Evolutionary conservation across 2,797 vertebrate species (phyloP), one percentile per base, ranked within the genome.

Genomic region (Muscicapa comitata): DNA sequence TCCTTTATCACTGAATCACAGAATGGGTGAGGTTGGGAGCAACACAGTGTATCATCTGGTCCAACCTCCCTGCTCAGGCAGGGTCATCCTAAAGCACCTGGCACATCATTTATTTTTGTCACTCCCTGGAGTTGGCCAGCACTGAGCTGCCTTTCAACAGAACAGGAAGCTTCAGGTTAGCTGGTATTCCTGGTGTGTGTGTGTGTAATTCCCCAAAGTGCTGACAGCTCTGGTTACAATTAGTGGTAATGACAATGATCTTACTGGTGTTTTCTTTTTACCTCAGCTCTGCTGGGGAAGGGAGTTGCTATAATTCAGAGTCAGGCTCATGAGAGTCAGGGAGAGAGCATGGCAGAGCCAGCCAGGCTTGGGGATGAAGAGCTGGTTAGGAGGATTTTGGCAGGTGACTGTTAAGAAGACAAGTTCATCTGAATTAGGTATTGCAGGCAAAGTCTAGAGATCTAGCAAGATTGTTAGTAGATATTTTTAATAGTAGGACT

Each of bases 161-260:
- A 94, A 66, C 94, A 91, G 91, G 95, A 96, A 95, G 75, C 75
- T 90, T 96, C 57, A 92, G 86, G 86, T 94, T 96, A 87, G 94
- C 78, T 96, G 93, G 93, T 95, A 88, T 38, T 96, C 94, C 95
- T 77, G 61, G 91, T 96, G 88, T 93, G 91, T 96, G 91, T 96
- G 91, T 94, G 61, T 96, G 50, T 96, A 97, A 97, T 97, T 97
- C 94, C 71, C 94, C 86, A 76, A 91, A 95, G 94, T 95, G 94
- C 95, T 96, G 96, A 94, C 96, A 95, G 76, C 88, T 97, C 86
- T 87, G 88, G 74, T 90, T 92, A 88, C 90, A 91, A 66, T 90
- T 95, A 82, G 85, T 95, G 95, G 73, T 93, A 91, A 93, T 95
- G 62, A 71, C 85, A 96, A 10, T 86, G 94, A 94, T 97, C 33